Evolutionary conservation across 92 coral and sea anemone genomes (phyloP).

Genomic region (Phenganax subtilis): DNA sequence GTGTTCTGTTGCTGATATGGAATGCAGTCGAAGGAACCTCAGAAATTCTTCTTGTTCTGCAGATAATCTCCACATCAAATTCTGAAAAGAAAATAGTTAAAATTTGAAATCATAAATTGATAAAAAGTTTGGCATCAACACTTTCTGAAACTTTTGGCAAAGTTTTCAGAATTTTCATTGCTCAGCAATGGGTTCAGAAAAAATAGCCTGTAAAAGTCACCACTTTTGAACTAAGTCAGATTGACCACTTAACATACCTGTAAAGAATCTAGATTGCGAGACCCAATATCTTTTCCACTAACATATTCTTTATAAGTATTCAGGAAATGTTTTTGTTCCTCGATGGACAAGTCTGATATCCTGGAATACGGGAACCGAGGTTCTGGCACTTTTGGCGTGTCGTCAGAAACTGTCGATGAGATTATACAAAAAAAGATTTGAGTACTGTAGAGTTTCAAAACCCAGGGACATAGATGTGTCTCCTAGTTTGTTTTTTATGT

Average conservation of each 20-base stretch:
- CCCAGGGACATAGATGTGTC: no score
- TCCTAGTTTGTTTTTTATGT: no score
- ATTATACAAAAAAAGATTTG: not conserved
- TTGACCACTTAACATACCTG: constrained; percentile 2
- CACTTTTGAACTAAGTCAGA: no score
- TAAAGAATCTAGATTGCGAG: not conserved
- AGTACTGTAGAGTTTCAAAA: no score
- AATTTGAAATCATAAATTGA: not conserved
- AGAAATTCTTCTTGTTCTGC: constrained; percentile 64
- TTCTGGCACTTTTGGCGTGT: constrained; percentile 7
- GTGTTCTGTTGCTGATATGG: constrained; percentile 45
- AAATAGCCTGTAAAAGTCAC: no score
- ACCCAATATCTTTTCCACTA: constrained; percentile 19
- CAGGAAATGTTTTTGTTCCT: constrained; percentile 31
- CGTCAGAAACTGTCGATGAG: not conserved
- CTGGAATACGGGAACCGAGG: constrained; percentile 23
- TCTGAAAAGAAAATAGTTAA: constrained; percentile 30
- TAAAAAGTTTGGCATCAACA: not conserved
- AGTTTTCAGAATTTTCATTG: not conserved
- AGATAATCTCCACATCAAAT: constrained; percentile 48
- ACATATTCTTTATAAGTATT: constrained; percentile 30
- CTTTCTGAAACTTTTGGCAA: not conserved
- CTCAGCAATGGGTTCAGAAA: no score
- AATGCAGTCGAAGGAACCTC: constrained; percentile 60
- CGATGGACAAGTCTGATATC: constrained; percentile 36